Conservation (phyloP, 2,113 vertebrate genomes). For the Phocoena phocoena region DNA sequence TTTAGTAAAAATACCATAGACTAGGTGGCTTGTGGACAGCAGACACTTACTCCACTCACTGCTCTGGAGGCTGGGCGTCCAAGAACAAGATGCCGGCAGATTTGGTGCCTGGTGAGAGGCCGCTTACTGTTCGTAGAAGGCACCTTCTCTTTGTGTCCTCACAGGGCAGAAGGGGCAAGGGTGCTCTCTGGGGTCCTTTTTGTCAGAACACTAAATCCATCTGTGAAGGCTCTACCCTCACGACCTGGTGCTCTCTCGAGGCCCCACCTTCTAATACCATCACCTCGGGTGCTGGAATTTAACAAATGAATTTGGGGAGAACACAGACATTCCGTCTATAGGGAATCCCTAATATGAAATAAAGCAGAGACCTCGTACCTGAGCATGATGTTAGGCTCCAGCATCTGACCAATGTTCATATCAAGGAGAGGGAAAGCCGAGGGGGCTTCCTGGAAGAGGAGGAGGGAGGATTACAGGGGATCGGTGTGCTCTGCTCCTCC, state of each 20-base stretch:
- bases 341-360: not conserved
- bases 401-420: not conserved
- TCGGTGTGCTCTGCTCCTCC: not conserved
- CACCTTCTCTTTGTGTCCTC: not conserved
- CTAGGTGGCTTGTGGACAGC: not conserved
- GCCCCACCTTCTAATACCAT: not conserved
- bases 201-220: not conserved
- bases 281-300: not conserved
- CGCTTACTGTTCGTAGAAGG: too few relatives aligned
- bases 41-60: not conserved
- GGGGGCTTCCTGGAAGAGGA: not conserved
- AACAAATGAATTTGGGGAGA: not conserved
- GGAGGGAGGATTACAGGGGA: accelerated
- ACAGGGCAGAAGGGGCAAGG: not conserved
- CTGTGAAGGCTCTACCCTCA: not conserved
- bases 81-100: not conserved
- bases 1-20: not conserved
- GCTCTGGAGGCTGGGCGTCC: not conserved
- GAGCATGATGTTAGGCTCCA: not conserved
- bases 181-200: not conserved
- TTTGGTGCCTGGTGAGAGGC: too few relatives aligned
- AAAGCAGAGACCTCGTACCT: not conserved
- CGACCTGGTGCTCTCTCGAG: too few relatives aligned
- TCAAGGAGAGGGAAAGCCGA: not conserved
- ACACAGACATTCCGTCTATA: not conserved